These are phyloP conservation scores for Amphiura filiformis DNA, from an alignment of 35 echinoderm and acorn worm genomes.

Conservation along the genomic window DNA sequence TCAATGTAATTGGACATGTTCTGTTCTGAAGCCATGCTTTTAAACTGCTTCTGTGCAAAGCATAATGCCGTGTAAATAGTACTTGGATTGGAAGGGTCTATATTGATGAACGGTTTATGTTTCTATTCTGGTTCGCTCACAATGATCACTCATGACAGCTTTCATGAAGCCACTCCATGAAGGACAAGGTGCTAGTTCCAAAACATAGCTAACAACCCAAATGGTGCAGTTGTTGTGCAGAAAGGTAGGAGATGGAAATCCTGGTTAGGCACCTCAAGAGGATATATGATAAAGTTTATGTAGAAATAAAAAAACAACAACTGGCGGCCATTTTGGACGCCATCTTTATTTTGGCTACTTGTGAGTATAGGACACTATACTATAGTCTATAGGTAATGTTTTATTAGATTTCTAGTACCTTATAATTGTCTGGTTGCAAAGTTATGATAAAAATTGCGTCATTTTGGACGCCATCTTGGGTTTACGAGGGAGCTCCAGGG, in stretches of 20 bases:
- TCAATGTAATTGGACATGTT: conserved; percentile 59
- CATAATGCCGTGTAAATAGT: conserved; percentile 58
- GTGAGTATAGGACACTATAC: too few relatives aligned
- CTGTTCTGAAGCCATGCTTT: conserved; percentile 49
- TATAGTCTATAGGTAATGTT: too few relatives aligned
- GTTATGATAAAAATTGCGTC: too few relatives aligned
- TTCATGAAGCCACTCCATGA: background rate
- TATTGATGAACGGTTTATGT: conserved; percentile 46
- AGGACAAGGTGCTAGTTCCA: conserved; percentile 25
- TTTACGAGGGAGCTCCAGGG: too few relatives aligned
- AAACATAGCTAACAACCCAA: conserved; percentile 27
- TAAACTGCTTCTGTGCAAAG: conserved; percentile 39
- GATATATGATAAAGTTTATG: background rate
- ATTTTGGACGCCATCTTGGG: too few relatives aligned
- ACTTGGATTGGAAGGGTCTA: conserved; percentile 45
- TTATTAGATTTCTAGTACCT: too few relatives aligned
- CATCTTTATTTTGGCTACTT: too few relatives aligned
- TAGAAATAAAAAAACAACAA: too few relatives aligned
- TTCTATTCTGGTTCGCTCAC: conserved; percentile 12
- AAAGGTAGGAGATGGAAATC: background rate
- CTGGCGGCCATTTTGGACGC: too few relatives aligned
- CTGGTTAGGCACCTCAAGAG: conserved; percentile 1
- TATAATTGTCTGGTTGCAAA: too few relatives aligned
- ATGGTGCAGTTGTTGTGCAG: conserved; percentile 12
- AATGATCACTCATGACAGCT: background rate